Evolutionary conservation across 2,113 vertebrate genomes (phyloP).

Genomic region (Sceloporus tristichus): DNA sequence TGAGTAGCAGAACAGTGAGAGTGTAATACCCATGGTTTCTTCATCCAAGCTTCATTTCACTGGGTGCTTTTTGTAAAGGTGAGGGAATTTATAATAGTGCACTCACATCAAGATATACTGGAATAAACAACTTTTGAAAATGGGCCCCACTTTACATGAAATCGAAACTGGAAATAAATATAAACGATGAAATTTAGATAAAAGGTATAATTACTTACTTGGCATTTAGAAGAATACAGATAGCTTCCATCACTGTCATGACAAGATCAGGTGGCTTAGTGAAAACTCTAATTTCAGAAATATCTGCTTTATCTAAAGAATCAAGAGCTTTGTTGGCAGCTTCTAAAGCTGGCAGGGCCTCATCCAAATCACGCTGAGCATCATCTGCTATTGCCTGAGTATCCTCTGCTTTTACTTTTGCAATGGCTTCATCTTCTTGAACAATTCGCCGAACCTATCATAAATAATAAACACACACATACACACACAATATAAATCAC

Average conservation of each 20-base stretch:
- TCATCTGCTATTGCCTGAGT: slow-evolving; percentile 88
- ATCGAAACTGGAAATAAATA: background rate
- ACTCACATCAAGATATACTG: background rate
- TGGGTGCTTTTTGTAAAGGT: background rate
- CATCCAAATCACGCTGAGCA: slow-evolving; percentile 85
- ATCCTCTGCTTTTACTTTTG: slow-evolving; percentile 86
- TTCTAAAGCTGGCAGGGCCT: slow-evolving; percentile 85
- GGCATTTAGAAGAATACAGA: slow-evolving; percentile 84
- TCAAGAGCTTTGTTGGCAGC: slow-evolving; percentile 84
- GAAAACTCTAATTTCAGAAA: slow-evolving; percentile 89
- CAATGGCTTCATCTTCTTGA: slow-evolving; percentile 83
- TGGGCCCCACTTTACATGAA: background rate
- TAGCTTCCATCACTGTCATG: slow-evolving; percentile 88
- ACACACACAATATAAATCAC: no score
- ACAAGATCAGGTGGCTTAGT: slow-evolving; percentile 87
- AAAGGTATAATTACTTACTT: slow-evolving; percentile 77
- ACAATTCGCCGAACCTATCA: slow-evolving; percentile 81
- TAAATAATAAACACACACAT: background rate
- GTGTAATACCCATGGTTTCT: background rate
- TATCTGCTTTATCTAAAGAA: slow-evolving; percentile 88
- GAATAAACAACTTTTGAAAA: background rate
- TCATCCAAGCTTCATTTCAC: background rate
- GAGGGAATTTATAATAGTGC: background rate
- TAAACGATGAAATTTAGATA: background rate
- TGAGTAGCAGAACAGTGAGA: no score